Evolutionary conservation across 1,140 invertebrate species (phyloP), one percentile per base, ranked within the genome.

Genomic region (Listronotus oregonensis): DNA sequence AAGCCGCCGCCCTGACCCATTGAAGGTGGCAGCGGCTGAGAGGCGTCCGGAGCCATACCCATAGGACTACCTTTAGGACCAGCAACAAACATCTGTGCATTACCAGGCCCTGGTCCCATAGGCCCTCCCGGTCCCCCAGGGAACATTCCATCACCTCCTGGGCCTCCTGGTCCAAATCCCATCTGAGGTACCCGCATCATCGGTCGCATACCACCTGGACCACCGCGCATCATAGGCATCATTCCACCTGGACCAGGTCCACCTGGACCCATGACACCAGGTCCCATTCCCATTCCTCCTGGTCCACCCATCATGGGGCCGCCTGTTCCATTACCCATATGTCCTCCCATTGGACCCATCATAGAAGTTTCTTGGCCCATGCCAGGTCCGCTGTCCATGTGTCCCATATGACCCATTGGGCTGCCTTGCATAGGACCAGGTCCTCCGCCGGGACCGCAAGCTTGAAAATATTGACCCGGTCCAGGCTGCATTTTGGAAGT

Each of bases 1-100:
- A 91, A 92, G 66, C 86, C 89, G 69, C 85, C 86, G 31, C 81
- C 82, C 42, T 89, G 88, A 15, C 88, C 89, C 88, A 92, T 91
- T 15, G 89, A 90, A 2, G 90, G 90, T 12, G 90, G 90, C 57
- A 92, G 78, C 9, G 90, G 89, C 71, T 92, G 90, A 47, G 84
- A 85, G 3, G 85, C 86, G 57, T 86, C 84, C 7, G 83, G 85
- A 3, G 80, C 83, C 81, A 84, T 82, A n/a, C 82, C 84, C 82
- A 85, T 84, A 6, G 81, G 81, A 60, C 78, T 81, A 15, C 75
- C 76, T 71, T 82, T 82, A 6, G 77, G 80, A 11, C 81, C 81
- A 39, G 80, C 75, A 21, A 82, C 82, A 70, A 83, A 84, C 82
- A 84, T 83, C 55, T 82, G 81, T 9, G 80, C 77, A 71, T 82